phyloP scores from a whole-genome alignment of 1,140 invertebrate genomes.

The Colletes gigas region DNA sequence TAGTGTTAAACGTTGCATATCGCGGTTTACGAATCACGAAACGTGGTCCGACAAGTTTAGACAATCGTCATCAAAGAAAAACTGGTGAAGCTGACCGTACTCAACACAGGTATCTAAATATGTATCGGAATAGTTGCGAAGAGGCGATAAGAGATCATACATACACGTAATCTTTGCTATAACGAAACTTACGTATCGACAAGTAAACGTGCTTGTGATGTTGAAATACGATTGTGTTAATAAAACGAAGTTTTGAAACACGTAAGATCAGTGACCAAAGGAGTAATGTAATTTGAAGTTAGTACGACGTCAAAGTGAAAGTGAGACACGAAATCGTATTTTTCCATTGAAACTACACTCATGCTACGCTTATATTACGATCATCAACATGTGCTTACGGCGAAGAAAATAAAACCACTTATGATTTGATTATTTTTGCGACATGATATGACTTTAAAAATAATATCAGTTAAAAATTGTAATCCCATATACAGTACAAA shows the following conservation, averaged over 20 bases:
- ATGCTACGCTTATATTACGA: no score
- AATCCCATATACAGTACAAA: neutral
- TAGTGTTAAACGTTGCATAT: conserved; percentile 49
- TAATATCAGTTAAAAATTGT: no score
- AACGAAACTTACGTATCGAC: conserved; percentile 11
- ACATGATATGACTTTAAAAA: neutral
- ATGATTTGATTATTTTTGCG: neutral
- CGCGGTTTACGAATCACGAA: conserved; percentile 37
- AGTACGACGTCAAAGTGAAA: conserved; percentile 19
- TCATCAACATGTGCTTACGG: neutral
- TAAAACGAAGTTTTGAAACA: conserved; percentile 28
- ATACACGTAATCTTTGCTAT: conserved; percentile 22
- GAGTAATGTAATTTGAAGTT: conserved; percentile 17
- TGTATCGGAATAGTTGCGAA: conserved; percentile 12
- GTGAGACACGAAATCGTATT: conserved; percentile 4
- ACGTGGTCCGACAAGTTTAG: conserved; percentile 22
- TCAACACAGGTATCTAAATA: conserved; percentile 42
- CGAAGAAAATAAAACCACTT: neutral
- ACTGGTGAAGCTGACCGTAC: conserved; percentile 35
- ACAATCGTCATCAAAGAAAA: conserved; percentile 26
- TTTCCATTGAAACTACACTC: neutral
- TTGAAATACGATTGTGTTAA: conserved; percentile 3
- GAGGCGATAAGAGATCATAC: conserved; percentile 37
- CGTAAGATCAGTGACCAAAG: conserved; percentile 23
- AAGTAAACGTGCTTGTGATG: conserved; percentile 22